Evolutionary conservation across 2,888 invertebrate genomes (phyloP).

Genomic region (Andrena haemorrhoa): DNA sequence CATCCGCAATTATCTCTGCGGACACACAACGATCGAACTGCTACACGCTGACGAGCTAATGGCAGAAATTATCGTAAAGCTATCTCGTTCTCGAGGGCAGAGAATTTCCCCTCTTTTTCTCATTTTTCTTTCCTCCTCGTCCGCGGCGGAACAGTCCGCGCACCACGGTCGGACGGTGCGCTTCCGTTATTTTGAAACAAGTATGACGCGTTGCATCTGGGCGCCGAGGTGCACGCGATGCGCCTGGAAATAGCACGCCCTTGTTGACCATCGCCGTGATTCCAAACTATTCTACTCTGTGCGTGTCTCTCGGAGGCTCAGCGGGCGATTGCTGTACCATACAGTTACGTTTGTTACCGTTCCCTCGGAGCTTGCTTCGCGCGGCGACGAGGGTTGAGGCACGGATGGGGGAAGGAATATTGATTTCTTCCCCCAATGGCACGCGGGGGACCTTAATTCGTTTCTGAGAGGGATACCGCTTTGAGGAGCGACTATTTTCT

Average conservation of each 20-base stretch:
- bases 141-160: constrained; percentile 27
- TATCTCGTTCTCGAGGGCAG: constrained; percentile 39
- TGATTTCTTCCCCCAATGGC: not conserved
- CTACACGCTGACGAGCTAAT: constrained; percentile 67
- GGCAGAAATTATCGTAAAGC: constrained; percentile 67
- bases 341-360: not conserved
- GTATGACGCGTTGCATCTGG: constrained; percentile 39
- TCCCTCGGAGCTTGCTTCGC: not conserved
- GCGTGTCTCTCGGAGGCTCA: not conserved
- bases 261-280: constrained; percentile 35
- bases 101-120: constrained; percentile 55
- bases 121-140: constrained; percentile 19
- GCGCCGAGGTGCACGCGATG: constrained; percentile 38
- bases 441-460: not conserved
- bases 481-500: too few species aligned
- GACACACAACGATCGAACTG: constrained; percentile 38
- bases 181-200: constrained; percentile 71
- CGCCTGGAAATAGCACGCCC: constrained; percentile 44
- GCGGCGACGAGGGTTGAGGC: too few species aligned
- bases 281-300: not conserved
- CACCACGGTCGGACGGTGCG: constrained; percentile 40
- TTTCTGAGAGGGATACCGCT: not conserved
- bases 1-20: constrained; percentile 60
- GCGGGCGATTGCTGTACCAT: not conserved
- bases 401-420: not conserved